Evolutionary conservation across 2,888 invertebrate genomes (phyloP).

Genomic region (Brachycybe producta): DNA sequence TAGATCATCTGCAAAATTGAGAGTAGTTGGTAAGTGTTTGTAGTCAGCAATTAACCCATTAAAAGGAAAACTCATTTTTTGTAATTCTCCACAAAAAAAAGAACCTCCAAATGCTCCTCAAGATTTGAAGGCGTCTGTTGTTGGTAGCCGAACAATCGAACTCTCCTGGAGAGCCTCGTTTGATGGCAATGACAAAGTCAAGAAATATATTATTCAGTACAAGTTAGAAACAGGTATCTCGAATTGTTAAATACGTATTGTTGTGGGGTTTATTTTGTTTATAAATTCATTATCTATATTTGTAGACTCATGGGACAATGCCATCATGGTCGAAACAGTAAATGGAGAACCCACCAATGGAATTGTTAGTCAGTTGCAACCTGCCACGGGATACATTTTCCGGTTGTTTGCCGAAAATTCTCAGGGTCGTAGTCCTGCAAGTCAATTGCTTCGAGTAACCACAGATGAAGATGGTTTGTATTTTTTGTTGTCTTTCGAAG

Average conservation of each 20-base stretch:
- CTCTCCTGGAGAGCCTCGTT: constrained; percentile 30
- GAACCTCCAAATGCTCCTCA: constrained; percentile 31
- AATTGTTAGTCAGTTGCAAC: constrained; percentile 49
- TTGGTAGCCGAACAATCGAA: constrained; percentile 26
- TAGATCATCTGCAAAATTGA: constrained; percentile 45
- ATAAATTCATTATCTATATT: not conserved
- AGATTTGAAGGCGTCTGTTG: constrained; percentile 25
- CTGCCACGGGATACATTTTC: constrained; percentile 84
- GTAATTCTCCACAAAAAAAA: too few relatives aligned
- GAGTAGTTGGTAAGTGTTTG: constrained; percentile 61
- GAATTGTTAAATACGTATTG: too few relatives aligned
- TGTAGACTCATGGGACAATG: constrained; percentile 13
- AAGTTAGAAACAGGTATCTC: constrained; percentile 21
- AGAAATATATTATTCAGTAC: constrained; percentile 29
- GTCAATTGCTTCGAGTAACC: constrained; percentile 82
- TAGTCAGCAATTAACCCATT: too few relatives aligned
- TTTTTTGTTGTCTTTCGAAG: too few relatives aligned
- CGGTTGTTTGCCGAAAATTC: constrained; percentile 87
- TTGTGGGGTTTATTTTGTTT: too few relatives aligned
- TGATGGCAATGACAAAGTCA: constrained; percentile 31
- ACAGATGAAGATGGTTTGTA: constrained; percentile 79
- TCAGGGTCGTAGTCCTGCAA: constrained; percentile 78
- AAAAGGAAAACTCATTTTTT: too few relatives aligned
- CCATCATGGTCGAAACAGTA: constrained; percentile 12
- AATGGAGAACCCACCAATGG: constrained; percentile 18